phyloP scores from a whole-genome alignment of 2,888 invertebrate genomes.

The Lepidocyrtinus sp. region DNA sequence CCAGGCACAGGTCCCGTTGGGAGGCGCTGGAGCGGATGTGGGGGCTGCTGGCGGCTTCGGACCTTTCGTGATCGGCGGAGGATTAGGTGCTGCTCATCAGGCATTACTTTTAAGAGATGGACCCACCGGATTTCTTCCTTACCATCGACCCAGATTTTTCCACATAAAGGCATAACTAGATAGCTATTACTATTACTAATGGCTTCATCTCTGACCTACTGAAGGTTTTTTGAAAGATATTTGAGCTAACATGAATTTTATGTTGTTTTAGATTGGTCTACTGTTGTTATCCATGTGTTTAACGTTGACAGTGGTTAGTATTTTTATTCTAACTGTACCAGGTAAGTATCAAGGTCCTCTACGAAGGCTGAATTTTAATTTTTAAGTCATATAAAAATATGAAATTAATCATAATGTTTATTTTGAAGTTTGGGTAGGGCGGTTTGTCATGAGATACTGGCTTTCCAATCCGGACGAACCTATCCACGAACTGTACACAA shows the following conservation, averaged over 20 bases:
- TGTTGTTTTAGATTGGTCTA: constrained; percentile 72
- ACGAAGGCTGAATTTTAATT: background rate
- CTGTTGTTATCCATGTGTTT: constrained; percentile 85
- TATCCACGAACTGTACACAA: constrained; percentile 96
- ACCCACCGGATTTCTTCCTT: constrained; percentile 91
- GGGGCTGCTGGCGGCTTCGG: constrained; percentile 66
- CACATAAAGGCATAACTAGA: constrained; percentile 73
- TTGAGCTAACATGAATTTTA: constrained; percentile 27
- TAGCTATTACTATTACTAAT: background rate
- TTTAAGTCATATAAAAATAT: background rate
- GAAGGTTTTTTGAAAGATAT: background rate
- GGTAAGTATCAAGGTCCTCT: constrained; percentile 71
- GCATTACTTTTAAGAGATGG: constrained; percentile 88
- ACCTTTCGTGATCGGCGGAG: constrained; percentile 71
- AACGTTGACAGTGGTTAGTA: constrained; percentile 87
- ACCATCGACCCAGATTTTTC: constrained; percentile 88
- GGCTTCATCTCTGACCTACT: background rate
- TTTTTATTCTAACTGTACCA: constrained; percentile 89
- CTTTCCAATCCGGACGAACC: constrained; percentile 66
- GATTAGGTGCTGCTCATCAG: constrained; percentile 87
- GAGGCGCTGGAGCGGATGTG: constrained; percentile 46
- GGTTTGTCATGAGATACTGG: constrained; percentile 69
- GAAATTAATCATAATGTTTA: background rate
- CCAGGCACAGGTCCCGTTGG: constrained; percentile 50
- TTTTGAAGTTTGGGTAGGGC: constrained; percentile 66